Conservation (phyloP, 2,797 vertebrate species). For the Trachops cirrhosus region DNA sequence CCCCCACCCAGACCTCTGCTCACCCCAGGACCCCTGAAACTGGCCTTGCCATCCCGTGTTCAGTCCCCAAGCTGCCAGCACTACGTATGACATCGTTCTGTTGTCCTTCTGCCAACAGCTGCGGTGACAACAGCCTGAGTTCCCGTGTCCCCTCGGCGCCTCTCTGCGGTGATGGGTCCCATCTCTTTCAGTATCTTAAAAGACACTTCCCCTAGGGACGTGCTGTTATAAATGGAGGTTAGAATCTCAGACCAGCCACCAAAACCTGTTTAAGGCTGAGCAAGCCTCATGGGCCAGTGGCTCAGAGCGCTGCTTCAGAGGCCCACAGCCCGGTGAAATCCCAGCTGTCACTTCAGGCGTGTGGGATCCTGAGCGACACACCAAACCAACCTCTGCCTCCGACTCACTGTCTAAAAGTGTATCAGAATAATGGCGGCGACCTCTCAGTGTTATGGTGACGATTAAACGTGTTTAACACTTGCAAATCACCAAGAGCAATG, state of each 20-base stretch:
- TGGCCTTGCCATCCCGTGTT: neutral
- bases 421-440: neutral
- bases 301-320: neutral
- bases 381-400: neutral
- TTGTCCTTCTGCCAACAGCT: neutral
- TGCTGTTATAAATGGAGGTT: neutral
- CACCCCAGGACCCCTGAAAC: neutral
- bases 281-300: fast-evolving
- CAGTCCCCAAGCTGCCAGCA: neutral
- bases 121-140: neutral
- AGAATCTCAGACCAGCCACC: neutral
- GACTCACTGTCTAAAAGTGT: neutral
- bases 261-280: neutral
- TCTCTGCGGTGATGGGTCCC: neutral
- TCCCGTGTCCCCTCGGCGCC: fast-evolving
- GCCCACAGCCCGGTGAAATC: neutral
- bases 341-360: neutral
- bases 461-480: neutral
- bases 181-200: neutral
- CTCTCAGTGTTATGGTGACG: neutral
- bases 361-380: neutral
- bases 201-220: neutral
- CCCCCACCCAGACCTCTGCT: neutral
- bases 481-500: neutral
- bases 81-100: neutral